A percentile compares a stretch with the other conserved stretches of the same genome.
phyloP scores from a whole-genome alignment of 1,140 invertebrate genomes.

The Drosophila orena region DNA sequence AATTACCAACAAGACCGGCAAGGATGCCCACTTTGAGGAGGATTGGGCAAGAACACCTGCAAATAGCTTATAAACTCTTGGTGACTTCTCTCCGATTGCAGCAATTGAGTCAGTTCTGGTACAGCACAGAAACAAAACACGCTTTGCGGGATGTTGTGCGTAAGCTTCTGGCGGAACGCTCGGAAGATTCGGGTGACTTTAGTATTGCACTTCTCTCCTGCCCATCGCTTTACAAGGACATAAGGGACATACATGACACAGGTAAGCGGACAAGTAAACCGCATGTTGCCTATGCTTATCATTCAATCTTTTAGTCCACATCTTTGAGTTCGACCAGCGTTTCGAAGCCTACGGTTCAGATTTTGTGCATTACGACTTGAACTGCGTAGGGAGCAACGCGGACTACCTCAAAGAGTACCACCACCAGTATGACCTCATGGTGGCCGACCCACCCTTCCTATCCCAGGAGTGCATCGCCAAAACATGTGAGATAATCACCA shows the following conservation, averaged over 20 bases:
- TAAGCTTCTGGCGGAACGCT: conserved; percentile 36
- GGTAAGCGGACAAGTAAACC: conserved; percentile 25
- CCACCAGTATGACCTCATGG: conserved; percentile 92
- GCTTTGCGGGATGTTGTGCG: conserved; percentile 88
- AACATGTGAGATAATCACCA: conserved; percentile 91
- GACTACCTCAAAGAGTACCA: conserved; percentile 88
- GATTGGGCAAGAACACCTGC: conserved; percentile 89
- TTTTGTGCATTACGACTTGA: conserved; percentile 96
- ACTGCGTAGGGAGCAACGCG: conserved; percentile 87
- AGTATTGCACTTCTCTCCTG: conserved; percentile 95
- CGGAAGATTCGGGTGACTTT: conserved; percentile 77
- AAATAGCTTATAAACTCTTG: not conserved
- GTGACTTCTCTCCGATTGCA: conserved; percentile 85
- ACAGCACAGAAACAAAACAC: conserved; percentile 91
- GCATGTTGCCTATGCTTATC: not conserved
- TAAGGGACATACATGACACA: conserved; percentile 85
- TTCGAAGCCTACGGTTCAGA: conserved; percentile 92
- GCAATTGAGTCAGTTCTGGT: conserved; percentile 99
- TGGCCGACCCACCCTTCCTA: conserved; percentile 97
- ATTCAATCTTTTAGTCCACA: conserved; percentile 87
- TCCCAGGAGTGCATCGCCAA: conserved; percentile 96
- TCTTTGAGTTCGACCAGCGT: conserved; percentile 93
- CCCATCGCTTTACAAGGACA: conserved; percentile 92
- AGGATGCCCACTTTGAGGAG: conserved; percentile 89
- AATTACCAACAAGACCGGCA: conserved; percentile 85